Percentiles rank a stretch among this genome's conserved stretches.
phyloP scores from a whole-genome alignment of 2,888 invertebrate species.

The Sthenelais limicola region DNA sequence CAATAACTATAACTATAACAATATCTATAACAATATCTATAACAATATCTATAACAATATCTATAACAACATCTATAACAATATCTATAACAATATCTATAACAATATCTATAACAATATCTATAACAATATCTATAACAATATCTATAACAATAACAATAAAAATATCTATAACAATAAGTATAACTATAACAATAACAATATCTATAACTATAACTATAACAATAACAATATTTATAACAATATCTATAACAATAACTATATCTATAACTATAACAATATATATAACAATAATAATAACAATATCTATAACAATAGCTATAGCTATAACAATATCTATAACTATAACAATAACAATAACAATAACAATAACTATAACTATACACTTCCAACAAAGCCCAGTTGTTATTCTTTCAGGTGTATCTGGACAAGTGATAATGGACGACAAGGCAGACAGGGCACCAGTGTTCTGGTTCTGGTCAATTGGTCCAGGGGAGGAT shows the following conservation, averaged over 20 bases:
- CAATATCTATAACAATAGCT: background rate
- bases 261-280: background rate
- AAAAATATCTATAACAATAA: too few species aligned
- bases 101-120: constrained; percentile 6
- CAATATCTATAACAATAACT: background rate
- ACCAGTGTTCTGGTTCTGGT: constrained; percentile 23
- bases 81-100: constrained; percentile 1
- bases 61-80: constrained; percentile 33
- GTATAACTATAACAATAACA: too few species aligned
- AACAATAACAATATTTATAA: constrained; percentile 4
- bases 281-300: background rate
- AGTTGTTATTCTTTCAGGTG: background rate
- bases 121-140: background rate
- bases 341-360: background rate
- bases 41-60: constrained; percentile 13
- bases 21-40: constrained; percentile 16
- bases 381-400: too few species aligned
- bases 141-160: too few species aligned
- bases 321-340: background rate
- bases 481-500: constrained; percentile 4
- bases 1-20: constrained; percentile 13
- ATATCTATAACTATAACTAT: too few species aligned
- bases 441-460: constrained; percentile 12
- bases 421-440: constrained; percentile 23
- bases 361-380: constrained; percentile 4